Conservation (phyloP, 2,888 invertebrate species). For the Harmothoe impar region DNA sequence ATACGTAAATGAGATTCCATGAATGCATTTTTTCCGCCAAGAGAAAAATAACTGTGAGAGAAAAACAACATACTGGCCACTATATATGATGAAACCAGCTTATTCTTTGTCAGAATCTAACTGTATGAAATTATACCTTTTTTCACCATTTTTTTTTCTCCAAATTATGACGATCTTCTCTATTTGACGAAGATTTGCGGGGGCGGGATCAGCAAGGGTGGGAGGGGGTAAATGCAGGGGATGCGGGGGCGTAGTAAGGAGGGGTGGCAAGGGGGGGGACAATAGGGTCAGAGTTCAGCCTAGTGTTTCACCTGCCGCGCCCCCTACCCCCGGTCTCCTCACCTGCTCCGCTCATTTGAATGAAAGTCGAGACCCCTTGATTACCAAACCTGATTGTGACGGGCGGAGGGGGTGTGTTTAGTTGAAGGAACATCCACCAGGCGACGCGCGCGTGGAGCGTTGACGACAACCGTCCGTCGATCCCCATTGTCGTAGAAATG, state of each 20-base stretch:
- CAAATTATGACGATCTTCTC: slow-evolving; percentile 1
- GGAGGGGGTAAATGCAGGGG: background rate
- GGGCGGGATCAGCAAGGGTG: background rate
- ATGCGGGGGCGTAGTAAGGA: background rate
- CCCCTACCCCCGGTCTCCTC: background rate
- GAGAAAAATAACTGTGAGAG: no score
- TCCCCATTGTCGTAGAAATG: slow-evolving; percentile 43
- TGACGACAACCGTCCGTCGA: slow-evolving; percentile 44
- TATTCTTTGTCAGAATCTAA: no score
- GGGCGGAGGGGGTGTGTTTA: background rate
- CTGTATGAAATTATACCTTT: no score
- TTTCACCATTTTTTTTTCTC: background rate
- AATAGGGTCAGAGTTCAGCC: slow-evolving; percentile 28
- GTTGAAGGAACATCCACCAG: background rate
- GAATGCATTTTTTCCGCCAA: no score
- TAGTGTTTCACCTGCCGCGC: slow-evolving; percentile 41
- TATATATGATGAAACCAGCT: no score
- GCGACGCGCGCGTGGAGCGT: background rate
- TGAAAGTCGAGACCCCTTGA: slow-evolving; percentile 49
- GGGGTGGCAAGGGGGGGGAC: background rate
- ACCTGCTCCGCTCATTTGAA: slow-evolving; percentile 54
- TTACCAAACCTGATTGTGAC: slow-evolving; percentile 47
- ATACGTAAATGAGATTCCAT: no score
- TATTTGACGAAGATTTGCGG: background rate
- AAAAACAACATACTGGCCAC: no score